These are phyloP conservation scores for Leptodactylus fuscus DNA, from an alignment of 2,113 vertebrate genomes.

Conservation along the genomic window DNA sequence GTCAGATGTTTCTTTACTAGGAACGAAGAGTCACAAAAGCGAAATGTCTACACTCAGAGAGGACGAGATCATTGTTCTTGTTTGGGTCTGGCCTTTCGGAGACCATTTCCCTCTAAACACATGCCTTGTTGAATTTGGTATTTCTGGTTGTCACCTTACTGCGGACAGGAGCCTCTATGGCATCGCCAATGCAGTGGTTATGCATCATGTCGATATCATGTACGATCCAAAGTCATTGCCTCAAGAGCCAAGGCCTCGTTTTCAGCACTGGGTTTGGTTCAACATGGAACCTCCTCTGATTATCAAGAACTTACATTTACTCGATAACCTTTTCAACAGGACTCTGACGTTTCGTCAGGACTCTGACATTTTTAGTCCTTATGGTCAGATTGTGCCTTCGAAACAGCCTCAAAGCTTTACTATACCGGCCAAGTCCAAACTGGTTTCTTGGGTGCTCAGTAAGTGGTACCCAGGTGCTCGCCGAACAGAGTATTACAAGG, in stretches of 20 bases:
- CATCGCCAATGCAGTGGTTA: neutral
- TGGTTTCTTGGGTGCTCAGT: conserved; percentile 74
- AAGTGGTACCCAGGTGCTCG: conserved; percentile 62
- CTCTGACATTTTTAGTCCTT: conserved; percentile 17
- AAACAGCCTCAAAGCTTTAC: conserved; percentile 10
- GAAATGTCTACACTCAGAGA: too few species aligned
- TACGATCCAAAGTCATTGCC: conserved; percentile 12
- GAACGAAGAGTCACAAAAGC: too few species aligned
- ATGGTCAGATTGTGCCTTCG: neutral
- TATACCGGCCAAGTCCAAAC: conserved; percentile 44
- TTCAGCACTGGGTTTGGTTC: conserved; percentile 36
- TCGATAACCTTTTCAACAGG: conserved; percentile 19
- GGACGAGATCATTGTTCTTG: neutral
- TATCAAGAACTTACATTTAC: neutral
- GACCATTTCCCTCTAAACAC: neutral
- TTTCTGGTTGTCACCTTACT: neutral
- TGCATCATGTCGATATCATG: conserved; percentile 34
- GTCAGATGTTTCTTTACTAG: too few species aligned
- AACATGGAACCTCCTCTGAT: conserved; percentile 37
- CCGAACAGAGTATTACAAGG: conserved; percentile 63
- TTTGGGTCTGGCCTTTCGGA: neutral
- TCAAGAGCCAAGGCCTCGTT: neutral
- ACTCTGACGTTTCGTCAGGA: conserved; percentile 33
- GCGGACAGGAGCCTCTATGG: conserved; percentile 9
- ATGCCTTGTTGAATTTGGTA: neutral